Conservation (phyloP, 2,797 vertebrate species). For the Melanotaenia parkinsoni region DNA sequence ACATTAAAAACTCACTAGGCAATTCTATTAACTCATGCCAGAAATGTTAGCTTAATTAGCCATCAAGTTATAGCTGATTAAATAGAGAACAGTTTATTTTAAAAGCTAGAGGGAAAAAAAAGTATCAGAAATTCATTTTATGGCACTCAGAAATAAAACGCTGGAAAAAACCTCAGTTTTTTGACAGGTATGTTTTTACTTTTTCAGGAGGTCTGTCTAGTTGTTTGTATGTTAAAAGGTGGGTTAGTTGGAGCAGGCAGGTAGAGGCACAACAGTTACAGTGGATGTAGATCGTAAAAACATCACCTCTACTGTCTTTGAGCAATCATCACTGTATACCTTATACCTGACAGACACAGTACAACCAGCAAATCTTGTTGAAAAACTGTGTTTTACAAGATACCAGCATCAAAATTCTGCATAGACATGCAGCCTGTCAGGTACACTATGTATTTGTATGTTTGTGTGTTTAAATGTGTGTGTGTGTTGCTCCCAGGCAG, state of each 20-base stretch:
- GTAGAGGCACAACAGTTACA: conserved; percentile 47
- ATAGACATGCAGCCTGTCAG: conserved; percentile 51
- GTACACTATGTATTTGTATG: conserved; percentile 50
- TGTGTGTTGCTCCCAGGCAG: conserved; percentile 59
- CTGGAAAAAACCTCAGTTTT: not conserved
- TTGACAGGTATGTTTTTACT: not conserved
- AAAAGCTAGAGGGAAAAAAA: not conserved
- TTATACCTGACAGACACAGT: conserved; percentile 40
- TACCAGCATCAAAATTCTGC: conserved; percentile 48
- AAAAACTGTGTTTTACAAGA: conserved; percentile 54
- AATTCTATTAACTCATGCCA: not conserved
- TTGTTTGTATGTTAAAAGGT: conserved; percentile 4
- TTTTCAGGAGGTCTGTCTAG: conserved; percentile 6
- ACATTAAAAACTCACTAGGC: not conserved
- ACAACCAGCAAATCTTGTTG: conserved; percentile 45
- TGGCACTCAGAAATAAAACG: not conserved
- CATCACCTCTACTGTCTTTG: conserved; percentile 51
- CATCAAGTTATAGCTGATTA: not conserved
- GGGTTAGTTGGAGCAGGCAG: conserved; percentile 33
- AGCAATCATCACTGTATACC: conserved; percentile 32
- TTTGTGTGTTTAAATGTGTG: conserved; percentile 11
- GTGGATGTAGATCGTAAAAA: conserved; percentile 36
- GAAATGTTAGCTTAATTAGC: not conserved
- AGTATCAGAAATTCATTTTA: not conserved
- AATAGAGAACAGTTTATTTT: not conserved